phyloP scores from a whole-genome alignment of 2,113 vertebrate species.

The Chamaetylas fuelleborni region DNA sequence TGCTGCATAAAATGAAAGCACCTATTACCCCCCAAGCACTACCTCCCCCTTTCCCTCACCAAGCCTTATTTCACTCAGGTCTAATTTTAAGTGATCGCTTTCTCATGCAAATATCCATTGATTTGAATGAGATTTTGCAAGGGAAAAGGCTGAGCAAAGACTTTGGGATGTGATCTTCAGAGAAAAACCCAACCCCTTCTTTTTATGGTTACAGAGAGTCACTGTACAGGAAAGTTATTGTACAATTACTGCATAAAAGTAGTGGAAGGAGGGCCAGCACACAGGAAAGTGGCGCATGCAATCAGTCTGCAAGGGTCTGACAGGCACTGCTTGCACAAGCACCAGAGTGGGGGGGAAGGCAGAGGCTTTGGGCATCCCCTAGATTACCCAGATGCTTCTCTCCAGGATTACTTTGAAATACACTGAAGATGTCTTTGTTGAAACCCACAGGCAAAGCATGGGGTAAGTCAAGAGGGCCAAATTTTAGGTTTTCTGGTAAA shows the following conservation, averaged over 20 bases:
- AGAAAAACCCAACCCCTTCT: slow-evolving; percentile 4
- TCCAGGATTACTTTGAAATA: background rate
- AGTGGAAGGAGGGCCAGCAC: background rate
- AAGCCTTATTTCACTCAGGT: background rate
- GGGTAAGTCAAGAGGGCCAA: background rate
- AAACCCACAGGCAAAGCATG: background rate
- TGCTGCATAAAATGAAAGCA: background rate
- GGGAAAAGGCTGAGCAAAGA: slow-evolving; percentile 35
- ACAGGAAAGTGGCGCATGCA: background rate
- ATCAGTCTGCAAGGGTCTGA: background rate
- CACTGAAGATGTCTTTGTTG: background rate
- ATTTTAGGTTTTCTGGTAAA: background rate
- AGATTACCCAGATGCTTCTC: background rate
- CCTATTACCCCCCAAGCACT: background rate
- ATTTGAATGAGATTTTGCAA: slow-evolving; percentile 44
- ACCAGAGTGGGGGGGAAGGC: background rate
- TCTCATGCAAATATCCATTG: slow-evolving; percentile 57
- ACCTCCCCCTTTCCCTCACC: background rate
- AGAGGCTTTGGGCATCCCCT: background rate
- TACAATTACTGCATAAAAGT: background rate
- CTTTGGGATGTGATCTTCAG: background rate
- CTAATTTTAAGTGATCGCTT: slow-evolving; percentile 55
- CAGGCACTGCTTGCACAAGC: background rate
- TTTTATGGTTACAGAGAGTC: slow-evolving; percentile 8
- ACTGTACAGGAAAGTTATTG: slow-evolving; percentile 27